Conservation (phyloP, 1,140 invertebrate genomes). For the Branchinecta lynchi region DNA sequence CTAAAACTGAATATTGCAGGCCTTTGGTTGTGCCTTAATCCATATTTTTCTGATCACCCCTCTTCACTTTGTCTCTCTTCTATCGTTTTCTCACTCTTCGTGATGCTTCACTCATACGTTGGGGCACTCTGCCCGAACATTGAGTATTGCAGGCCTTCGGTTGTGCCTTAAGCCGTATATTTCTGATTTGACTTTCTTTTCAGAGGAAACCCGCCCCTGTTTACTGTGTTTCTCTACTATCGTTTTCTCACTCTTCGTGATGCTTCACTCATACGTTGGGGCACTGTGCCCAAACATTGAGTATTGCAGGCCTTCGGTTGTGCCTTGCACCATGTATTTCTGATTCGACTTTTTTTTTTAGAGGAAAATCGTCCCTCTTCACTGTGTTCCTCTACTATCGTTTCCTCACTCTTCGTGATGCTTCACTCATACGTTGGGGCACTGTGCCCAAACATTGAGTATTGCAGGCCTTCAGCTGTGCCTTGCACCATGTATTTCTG, state of each 20-base stretch:
- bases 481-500: neutral
- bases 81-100: conserved; percentile 82
- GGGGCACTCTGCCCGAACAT: too few species aligned
- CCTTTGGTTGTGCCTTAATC: neutral
- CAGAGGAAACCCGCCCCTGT: conserved; percentile 64
- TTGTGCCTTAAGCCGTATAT: neutral
- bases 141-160: neutral
- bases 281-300: conserved; percentile 10
- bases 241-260: conserved; percentile 80
- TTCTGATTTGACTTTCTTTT: conserved; percentile 29
- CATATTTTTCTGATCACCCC: conserved; percentile 33
- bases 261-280: conserved; percentile 40
- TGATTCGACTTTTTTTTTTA: conserved; percentile 36
- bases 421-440: too few species aligned
- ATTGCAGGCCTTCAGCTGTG: neutral
- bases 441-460: too few species aligned
- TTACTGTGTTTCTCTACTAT: conserved; percentile 87
- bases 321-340: neutral
- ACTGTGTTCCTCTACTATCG: conserved; percentile 90
- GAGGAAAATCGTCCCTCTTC: conserved; percentile 64
- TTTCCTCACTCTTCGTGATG: conserved; percentile 72
- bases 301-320: neutral
- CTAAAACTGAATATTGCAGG: conserved; percentile 14
- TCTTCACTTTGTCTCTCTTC: conserved; percentile 82
- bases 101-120: conserved; percentile 52